Evolutionary conservation across 2,113 vertebrate genomes (phyloP).

Genomic region (Murina feae): DNA sequence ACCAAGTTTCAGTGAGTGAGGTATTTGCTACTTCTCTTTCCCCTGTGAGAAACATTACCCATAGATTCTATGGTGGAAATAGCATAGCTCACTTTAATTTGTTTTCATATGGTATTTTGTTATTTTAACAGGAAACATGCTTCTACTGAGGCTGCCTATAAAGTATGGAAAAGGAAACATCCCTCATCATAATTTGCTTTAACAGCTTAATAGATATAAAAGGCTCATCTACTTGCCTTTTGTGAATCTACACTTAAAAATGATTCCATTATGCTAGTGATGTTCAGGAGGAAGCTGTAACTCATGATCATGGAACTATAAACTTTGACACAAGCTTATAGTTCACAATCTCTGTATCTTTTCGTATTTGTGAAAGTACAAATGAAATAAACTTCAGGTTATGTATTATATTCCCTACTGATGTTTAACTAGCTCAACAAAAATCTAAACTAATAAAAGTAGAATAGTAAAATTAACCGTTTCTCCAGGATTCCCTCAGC

Average conservation of each 20-base stretch:
- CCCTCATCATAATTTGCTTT: constrained; percentile 5
- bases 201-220: constrained; percentile 26
- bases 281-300: neutral
- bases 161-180: constrained; percentile 16
- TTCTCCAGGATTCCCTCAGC: too few species aligned
- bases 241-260: neutral
- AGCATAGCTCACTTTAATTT: neutral
- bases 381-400: neutral
- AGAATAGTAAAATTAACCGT: too few species aligned
- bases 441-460: too few species aligned
- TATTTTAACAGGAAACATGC: constrained; percentile 13
- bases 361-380: constrained; percentile 13
- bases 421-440: constrained; percentile 2
- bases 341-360: neutral
- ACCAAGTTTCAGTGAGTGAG: neutral
- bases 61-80: neutral
- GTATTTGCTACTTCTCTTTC: neutral
- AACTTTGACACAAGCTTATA: neutral
- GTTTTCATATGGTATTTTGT: neutral
- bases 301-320: constrained; percentile 13
- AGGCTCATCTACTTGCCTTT: constrained; percentile 1
- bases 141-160: neutral
- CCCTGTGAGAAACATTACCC: neutral
- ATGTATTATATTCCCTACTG: neutral
- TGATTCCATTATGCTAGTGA: constrained; percentile 39